Conservation (phyloP, 2,888 invertebrate genomes). For the Patella depressa region DNA sequence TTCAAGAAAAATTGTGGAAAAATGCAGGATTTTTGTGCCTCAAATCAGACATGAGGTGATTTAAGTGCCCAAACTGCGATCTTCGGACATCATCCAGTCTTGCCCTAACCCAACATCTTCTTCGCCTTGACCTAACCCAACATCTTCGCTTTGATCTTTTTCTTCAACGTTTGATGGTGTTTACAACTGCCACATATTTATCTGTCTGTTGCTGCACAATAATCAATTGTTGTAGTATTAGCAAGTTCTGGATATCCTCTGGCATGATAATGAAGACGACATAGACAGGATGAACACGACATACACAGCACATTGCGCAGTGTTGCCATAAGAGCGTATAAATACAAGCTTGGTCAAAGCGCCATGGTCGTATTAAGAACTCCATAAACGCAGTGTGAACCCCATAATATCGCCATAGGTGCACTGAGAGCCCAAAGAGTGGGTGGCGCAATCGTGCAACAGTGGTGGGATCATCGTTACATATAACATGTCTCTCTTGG, state of each 20-base stretch:
- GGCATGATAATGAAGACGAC: neutral
- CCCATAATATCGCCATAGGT: too few relatives aligned
- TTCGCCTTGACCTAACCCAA: neutral
- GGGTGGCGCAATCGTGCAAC: too few relatives aligned
- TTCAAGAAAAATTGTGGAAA: neutral
- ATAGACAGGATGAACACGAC: too few relatives aligned
- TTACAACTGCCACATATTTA: neutral
- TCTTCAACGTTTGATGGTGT: neutral
- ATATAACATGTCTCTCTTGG: too few relatives aligned
- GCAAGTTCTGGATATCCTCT: neutral
- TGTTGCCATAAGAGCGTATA: too few relatives aligned
- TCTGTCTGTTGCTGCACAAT: neutral
- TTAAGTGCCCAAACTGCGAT: neutral
- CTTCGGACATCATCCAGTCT: conserved; percentile 17
- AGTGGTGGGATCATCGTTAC: too few relatives aligned
- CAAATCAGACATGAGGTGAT: neutral
- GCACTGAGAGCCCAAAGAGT: too few relatives aligned
- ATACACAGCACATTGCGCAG: too few relatives aligned
- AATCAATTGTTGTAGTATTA: neutral
- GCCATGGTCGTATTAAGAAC: too few relatives aligned
- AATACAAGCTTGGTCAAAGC: too few relatives aligned
- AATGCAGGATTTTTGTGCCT: neutral
- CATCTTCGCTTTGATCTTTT: neutral
- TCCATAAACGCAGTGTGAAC: too few relatives aligned
- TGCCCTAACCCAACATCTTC: neutral